Conservation (phyloP, 2,113 vertebrate species). For the Oryctolagus cuniculus region mOryCun1.1 NC_091443.1:61682001-61682500, state of each 20-base stretch:
- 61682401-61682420: neutral
- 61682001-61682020: accelerated
- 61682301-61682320: neutral
- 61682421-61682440: neutral
- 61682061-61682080: neutral
- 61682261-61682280: neutral
- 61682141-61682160: neutral
- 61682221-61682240: neutral
- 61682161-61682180: neutral
- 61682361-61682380: neutral
- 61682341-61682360: neutral
- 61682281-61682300: neutral
- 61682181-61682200: neutral
- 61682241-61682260: neutral
- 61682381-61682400: neutral
- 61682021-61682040: neutral
- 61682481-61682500: neutral
- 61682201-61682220: neutral
- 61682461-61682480: neutral
- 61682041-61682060: neutral
- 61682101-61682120: neutral
- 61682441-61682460: neutral
- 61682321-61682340: neutral
- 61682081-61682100: accelerated
- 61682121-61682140: neutral